Evolutionary conservation across 2,888 invertebrate species (phyloP), one percentile per base, ranked within the genome.

Genomic region (Himalopsyche japonica): DNA sequence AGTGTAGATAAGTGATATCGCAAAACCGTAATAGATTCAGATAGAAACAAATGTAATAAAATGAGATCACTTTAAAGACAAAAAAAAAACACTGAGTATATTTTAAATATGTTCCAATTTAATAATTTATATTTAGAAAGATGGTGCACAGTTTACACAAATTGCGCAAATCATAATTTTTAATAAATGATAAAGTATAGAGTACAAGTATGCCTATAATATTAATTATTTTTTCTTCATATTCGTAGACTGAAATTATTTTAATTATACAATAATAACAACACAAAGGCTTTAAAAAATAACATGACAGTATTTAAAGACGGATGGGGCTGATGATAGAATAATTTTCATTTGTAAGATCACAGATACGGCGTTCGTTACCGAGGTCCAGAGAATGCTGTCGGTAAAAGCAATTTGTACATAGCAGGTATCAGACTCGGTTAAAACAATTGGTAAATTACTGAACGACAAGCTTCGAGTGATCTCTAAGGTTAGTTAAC

Each of bases 201-300:
- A 80, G 48, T 76, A 83, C 64, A 34, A 77, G 77, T 77, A 37
- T 77, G 77, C n/a, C 77, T 77, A 20, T 37, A 24, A 37, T 34
- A 32, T n/a, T 32, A 20, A 77, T 77, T 15, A 77, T 34, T 77
- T 77, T 77, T 77, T 77, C 77, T 37, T 34, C 30, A 70, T 70
- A 70, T 70, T 27, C 12, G 70, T 27, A 70, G 70, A 70, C 27
- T 24, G 70, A 70, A 70, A 70, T 12, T 27, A 70, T 15, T 82
- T 79, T 43, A 76, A 27, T 76, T 49, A 83, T 79, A 80, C 82
- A 83, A 79, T 83, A 48, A 79, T 79, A 79, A 79, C 37, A 34
- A 64, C 57, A 84, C 82, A 84, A 82, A 82, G 82, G 84, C 79
- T 84, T 84, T 57, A 80, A 82, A 84, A 83, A 84, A 81, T 81